Evolutionary conservation across 35 echinoderm and acorn worm genomes (phyloP).

Genomic region (Lytechinus pictus): DNA sequence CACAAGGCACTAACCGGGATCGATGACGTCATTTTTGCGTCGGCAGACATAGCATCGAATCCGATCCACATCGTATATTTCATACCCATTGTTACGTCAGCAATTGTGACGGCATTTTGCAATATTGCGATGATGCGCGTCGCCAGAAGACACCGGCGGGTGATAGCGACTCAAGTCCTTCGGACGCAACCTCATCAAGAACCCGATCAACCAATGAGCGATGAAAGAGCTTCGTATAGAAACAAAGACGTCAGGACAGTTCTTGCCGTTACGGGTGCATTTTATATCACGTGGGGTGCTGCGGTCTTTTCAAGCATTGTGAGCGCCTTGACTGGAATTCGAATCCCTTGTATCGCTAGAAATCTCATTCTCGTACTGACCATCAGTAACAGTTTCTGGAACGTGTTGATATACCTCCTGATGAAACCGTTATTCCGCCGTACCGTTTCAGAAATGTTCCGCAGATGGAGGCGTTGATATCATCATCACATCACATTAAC

Average conservation of each 20-base stretch:
- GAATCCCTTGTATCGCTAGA: neutral
- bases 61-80: conserved; percentile 23
- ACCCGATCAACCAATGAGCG: too few relatives aligned
- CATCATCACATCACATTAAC: neutral
- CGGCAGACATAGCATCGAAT: neutral
- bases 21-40: conserved; percentile 36
- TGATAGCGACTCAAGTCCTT: neutral
- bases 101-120: neutral
- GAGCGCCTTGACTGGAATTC: neutral
- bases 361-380: neutral
- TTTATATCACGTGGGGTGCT: conserved; percentile 45
- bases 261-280: conserved; percentile 51
- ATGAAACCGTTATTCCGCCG: neutral
- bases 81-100: conserved; percentile 19
- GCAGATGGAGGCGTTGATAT: neutral
- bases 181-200: too few relatives aligned
- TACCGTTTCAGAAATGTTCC: neutral
- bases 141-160: neutral
- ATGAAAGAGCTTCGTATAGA: neutral
- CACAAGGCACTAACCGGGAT: conserved; percentile 32
- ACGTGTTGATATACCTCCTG: conserved; percentile 46
- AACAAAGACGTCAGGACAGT: conserved; percentile 43
- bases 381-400: conserved; percentile 59
- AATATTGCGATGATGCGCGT: neutral
- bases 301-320: neutral